Conservation (phyloP, 2,797 vertebrate species). For the Sarcophilus harrisii region DNA sequence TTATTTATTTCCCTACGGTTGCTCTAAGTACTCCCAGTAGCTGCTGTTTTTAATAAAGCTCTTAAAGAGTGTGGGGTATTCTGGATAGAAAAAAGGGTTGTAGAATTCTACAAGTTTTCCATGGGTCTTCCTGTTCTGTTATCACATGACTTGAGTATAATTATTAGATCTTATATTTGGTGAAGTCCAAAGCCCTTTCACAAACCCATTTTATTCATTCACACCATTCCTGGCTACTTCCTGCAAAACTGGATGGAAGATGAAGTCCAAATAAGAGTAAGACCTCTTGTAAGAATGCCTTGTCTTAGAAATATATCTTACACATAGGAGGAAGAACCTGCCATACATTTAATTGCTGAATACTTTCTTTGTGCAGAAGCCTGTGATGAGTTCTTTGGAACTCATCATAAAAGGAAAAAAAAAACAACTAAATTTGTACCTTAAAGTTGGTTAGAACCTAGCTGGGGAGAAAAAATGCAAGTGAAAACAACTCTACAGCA, state of each 20-base stretch:
- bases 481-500: slow-evolving; percentile 15
- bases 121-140: slow-evolving; percentile 31
- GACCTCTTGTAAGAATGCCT: neutral
- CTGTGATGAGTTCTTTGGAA: slow-evolving; percentile 39
- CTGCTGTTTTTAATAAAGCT: slow-evolving; percentile 81
- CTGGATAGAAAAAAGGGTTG: slow-evolving; percentile 31
- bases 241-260: neutral
- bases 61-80: slow-evolving; percentile 72
- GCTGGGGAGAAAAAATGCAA: slow-evolving; percentile 18
- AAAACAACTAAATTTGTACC: neutral
- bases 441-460: slow-evolving; percentile 39
- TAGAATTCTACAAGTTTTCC: slow-evolving; percentile 50
- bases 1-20: slow-evolving; percentile 78
- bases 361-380: neutral
- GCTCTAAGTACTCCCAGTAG: slow-evolving; percentile 79
- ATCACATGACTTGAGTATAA: slow-evolving; percentile 55
- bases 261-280: neutral
- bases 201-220: slow-evolving; percentile 22
- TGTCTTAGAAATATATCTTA: slow-evolving; percentile 20
- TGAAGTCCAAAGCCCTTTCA: slow-evolving; percentile 40
- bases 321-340: neutral
- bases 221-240: slow-evolving; percentile 13
- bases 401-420: slow-evolving; percentile 15
- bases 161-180: slow-evolving; percentile 34
- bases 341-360: neutral